phyloP scores from a whole-genome alignment of 2,113 vertebrate genomes.

The Cyrtonyx montezumae region DNA sequence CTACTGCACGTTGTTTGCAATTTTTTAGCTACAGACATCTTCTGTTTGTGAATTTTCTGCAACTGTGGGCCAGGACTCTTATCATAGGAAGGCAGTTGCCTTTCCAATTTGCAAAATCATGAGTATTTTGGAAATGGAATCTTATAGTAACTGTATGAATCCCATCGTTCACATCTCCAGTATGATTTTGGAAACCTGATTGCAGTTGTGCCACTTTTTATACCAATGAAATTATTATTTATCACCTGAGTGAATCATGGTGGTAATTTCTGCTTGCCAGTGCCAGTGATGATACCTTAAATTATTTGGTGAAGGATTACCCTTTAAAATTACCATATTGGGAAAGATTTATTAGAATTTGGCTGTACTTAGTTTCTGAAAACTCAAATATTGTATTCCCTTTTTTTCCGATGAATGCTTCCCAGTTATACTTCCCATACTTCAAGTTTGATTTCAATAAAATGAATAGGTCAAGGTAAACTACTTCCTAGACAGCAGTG shows the following conservation, averaged over 20 bases:
- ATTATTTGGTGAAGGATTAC: background rate
- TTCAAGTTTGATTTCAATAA: background rate
- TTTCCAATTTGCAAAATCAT: background rate
- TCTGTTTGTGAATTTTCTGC: background rate
- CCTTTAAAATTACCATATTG: background rate
- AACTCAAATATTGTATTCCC: background rate
- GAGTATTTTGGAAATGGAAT: background rate
- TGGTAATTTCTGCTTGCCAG: background rate
- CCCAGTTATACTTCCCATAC: background rate
- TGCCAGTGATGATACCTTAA: background rate
- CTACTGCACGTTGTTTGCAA: background rate
- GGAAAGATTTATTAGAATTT: background rate
- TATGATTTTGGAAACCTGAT: background rate
- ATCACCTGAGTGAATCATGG: background rate
- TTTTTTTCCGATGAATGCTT: background rate
- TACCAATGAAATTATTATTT: background rate
- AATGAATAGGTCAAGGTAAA: background rate
- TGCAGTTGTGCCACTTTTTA: background rate
- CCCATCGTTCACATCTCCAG: background rate
- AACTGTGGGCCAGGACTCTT: background rate
- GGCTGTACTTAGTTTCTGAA: background rate
- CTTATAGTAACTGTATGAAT: background rate
- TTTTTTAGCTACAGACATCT: background rate
- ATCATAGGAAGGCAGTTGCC: background rate
- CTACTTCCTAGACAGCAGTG: background rate